A percentile compares a stretch with the other conserved stretches of the same genome.
Conservation (phyloP, 2,797 vertebrate species). For the Bucorvus abyssinicus region DNA sequence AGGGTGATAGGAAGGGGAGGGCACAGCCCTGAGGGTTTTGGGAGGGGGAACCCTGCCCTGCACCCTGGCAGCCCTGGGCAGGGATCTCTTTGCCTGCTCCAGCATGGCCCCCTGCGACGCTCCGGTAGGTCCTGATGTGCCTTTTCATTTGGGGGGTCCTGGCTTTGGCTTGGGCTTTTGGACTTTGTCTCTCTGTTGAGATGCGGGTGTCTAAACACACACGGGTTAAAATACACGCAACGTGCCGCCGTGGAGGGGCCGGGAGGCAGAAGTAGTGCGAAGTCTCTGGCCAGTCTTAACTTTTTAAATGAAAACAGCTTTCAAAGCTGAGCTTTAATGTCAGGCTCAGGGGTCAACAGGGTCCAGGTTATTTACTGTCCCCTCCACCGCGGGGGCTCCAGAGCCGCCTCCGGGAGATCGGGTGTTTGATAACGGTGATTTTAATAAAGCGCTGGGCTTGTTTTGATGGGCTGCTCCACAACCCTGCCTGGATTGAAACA, state of each 20-base stretch:
- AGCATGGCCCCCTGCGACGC: fast-evolving
- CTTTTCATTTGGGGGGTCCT: background rate
- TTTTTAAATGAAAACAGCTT: background rate
- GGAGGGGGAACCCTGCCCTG: no score
- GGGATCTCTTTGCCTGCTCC: background rate
- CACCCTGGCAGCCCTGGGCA: background rate
- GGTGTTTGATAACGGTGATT: background rate
- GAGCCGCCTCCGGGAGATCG: background rate
- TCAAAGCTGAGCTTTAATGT: background rate
- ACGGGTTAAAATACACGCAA: no score
- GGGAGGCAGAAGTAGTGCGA: background rate
- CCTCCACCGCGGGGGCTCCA: background rate
- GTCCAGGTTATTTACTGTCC: background rate
- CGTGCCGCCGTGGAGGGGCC: no score
- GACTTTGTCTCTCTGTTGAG: no score
- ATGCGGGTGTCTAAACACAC: no score
- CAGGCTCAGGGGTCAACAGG: background rate
- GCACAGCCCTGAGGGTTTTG: no score
- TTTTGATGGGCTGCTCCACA: slow-evolving; percentile 2
- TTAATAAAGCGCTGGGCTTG: slow-evolving; percentile 13
- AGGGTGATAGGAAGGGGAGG: background rate
- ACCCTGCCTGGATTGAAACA: background rate
- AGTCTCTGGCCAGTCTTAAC: background rate
- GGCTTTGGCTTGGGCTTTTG: background rate
- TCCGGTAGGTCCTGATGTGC: background rate